A percentile compares a stretch with the other conserved stretches of the same genome.
Conservation (phyloP, 2,113 vertebrate species). For the Anhinga anhinga region DNA sequence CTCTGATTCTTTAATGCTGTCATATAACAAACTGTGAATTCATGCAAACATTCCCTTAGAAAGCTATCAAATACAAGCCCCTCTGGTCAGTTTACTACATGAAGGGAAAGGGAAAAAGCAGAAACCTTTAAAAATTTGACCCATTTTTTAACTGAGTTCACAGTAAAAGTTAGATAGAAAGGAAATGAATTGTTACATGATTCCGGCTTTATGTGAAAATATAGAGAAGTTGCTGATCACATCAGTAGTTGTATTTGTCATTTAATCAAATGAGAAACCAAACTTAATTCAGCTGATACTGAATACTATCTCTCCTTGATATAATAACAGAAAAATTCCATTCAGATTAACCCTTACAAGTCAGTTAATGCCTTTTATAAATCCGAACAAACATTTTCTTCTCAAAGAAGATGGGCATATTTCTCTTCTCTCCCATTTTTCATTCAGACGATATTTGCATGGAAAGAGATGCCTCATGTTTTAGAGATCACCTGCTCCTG, state of each 20-base stretch:
- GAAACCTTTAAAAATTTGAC: not conserved
- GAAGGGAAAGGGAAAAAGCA: not conserved
- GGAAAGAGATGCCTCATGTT: not conserved
- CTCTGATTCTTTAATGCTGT: not conserved
- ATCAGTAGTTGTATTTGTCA: not conserved
- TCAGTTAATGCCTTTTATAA: not conserved
- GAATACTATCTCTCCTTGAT: not conserved
- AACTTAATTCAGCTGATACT: not conserved
- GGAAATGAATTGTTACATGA: not conserved
- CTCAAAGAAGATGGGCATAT: not conserved
- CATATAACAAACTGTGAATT: not conserved
- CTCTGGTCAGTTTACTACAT: not conserved
- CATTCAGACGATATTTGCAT: not conserved
- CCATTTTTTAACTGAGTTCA: not conserved
- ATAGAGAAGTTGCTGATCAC: not conserved
- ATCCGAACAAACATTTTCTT: not conserved
- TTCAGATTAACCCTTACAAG: conserved; percentile 4
- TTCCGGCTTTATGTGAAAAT: not conserved
- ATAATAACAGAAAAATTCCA: not conserved
- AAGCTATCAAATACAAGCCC: not conserved
- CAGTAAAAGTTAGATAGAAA: not conserved
- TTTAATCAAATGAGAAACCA: not conserved
- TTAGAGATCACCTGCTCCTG: conserved; percentile 45
- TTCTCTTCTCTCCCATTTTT: not conserved
- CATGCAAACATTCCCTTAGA: not conserved